phyloP scores from a whole-genome alignment of 2,888 invertebrate species.

The Agrilus cyanescens region DNA sequence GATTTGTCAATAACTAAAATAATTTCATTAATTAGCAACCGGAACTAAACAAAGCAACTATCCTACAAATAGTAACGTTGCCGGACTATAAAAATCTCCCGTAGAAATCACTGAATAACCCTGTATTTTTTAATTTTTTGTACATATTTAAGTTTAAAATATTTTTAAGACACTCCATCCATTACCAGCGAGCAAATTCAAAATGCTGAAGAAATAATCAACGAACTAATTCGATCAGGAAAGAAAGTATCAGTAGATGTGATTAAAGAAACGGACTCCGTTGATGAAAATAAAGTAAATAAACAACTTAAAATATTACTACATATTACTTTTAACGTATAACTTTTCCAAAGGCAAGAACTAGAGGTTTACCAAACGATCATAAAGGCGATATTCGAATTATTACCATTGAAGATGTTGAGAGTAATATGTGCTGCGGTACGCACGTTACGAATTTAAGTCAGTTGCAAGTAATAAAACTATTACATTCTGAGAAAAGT shows the following conservation, averaged over 20 bases:
- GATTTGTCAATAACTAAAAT: slow-evolving; percentile 2
- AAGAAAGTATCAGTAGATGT: slow-evolving; percentile 51
- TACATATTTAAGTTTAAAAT: slow-evolving; percentile 5
- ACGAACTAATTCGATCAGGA: slow-evolving; percentile 53
- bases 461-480: slow-evolving; percentile 53
- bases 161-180: slow-evolving; percentile 37
- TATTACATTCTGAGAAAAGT: slow-evolving; percentile 59
- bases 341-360: slow-evolving; percentile 42
- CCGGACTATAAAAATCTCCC: too few species aligned
- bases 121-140: too few species aligned
- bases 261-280: slow-evolving; percentile 40
- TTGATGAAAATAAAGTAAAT: slow-evolving; percentile 18
- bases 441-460: slow-evolving; percentile 71
- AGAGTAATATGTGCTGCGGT: slow-evolving; percentile 79
- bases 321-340: slow-evolving; percentile 4
- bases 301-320: not conserved
- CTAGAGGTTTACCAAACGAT: slow-evolving; percentile 67
- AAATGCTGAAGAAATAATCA: slow-evolving; percentile 50
- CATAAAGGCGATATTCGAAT: slow-evolving; percentile 65
- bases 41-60: too few species aligned
- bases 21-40: too few species aligned
- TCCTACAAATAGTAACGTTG: too few species aligned
- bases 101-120: too few species aligned
- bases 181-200: slow-evolving; percentile 41
- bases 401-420: slow-evolving; percentile 62